Evolutionary conservation across 1,140 invertebrate genomes (phyloP), one percentile per base, ranked within the genome.

Genomic region (Zaprionus camerounensis): DNA sequence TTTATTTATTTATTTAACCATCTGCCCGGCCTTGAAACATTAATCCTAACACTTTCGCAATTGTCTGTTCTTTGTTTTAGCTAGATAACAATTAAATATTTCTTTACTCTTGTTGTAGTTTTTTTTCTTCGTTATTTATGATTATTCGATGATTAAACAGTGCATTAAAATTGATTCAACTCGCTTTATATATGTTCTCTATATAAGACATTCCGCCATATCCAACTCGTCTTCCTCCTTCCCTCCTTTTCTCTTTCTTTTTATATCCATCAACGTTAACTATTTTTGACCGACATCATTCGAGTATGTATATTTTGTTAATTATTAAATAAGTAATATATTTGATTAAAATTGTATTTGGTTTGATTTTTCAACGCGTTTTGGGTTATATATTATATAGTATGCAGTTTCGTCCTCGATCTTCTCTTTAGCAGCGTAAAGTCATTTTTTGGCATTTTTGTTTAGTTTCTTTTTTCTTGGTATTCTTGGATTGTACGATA

Each of bases 131-230:
- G 38, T 28, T 76, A 83, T 82, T 86, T 90, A 90, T 91, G 86
- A 86, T 91, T 90, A 90, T 91, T 91, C 91, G 91, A 92, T 91
- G 87, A 92, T 82, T 91, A 92, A 92, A 92, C 91, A 92, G 91
- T 92, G 91, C 91, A 90, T 92, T 87, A 90, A 85, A 90, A 90
- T 90, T 80, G 84, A 68, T 74, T 83, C 84, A 87, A 87, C 84
- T 87, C 67, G 81, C 69, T 74, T 69, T 75, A 22, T 87, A 49
- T 66, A 80, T 82, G 77, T 76, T 73, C 70, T 59, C 75, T 78
- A 62, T 62, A 69, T 71, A 76, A 70, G 68, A 17, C 26, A 13
- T 59, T 72, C 75, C 53, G 59, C 78, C 71, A 68, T 80, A 71
- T 71, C 78, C 75, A 71, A 72, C 59, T 58, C 53, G 44, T 49